Percentiles rank a stretch among this genome's conserved stretches.
phyloP scores from a whole-genome alignment of 1,140 invertebrate genomes.

The Alviniconcha marisindica region DNA sequence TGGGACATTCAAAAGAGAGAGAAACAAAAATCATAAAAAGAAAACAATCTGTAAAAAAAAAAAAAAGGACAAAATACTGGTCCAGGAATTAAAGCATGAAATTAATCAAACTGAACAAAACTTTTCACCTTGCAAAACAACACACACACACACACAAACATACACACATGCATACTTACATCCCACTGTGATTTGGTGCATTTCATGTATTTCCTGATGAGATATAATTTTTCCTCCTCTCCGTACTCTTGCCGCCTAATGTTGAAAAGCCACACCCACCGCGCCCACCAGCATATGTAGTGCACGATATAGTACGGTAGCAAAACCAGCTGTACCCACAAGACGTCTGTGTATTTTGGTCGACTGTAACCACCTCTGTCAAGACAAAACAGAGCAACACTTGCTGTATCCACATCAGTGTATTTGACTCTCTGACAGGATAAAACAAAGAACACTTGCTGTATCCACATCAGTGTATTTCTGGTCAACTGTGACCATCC shows the following conservation, averaged over 20 bases:
- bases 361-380: conserved; percentile 90
- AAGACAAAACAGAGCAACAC: conserved; percentile 22
- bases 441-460: too few species aligned
- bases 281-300: conserved; percentile 85
- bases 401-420: background rate
- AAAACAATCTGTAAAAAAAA: too few species aligned
- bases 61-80: too few species aligned
- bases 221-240: conserved; percentile 88
- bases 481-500: too few species aligned
- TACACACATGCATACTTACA: conserved; percentile 69
- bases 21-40: too few species aligned
- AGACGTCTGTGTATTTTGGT: conserved; percentile 82
- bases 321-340: conserved; percentile 89
- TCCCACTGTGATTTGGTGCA: conserved; percentile 80
- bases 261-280: conserved; percentile 89
- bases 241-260: conserved; percentile 87
- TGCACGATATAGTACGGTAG: conserved; percentile 83
- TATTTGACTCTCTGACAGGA: too few species aligned
- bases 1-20: too few species aligned
- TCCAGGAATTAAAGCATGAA: too few species aligned
- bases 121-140: background rate
- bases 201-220: conserved; percentile 87
- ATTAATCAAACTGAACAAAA: background rate
- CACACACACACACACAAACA: background rate
- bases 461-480: too few species aligned